These are phyloP conservation scores for Macropodus opercularis DNA, from an alignment of 2,797 vertebrate genomes.

Conservation along the genomic window DNA sequence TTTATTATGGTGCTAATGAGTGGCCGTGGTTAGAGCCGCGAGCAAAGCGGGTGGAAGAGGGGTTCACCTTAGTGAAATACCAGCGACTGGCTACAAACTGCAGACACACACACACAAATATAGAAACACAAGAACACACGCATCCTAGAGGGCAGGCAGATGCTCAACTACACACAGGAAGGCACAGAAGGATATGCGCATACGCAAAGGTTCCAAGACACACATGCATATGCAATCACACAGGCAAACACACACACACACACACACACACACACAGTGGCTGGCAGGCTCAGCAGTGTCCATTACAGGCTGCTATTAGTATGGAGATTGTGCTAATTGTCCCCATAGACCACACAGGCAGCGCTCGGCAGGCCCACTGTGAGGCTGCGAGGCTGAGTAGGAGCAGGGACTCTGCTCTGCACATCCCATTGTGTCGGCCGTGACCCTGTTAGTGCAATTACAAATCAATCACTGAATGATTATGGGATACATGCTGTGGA, in stretches of 20 bases:
- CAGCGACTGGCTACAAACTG: slow-evolving; percentile 31
- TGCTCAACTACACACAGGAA: slow-evolving; percentile 51
- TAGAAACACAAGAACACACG: slow-evolving; percentile 30
- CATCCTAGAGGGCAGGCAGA: slow-evolving; percentile 43
- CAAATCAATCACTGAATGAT: slow-evolving; percentile 74
- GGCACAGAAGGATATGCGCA: slow-evolving; percentile 56
- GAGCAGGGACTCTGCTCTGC: slow-evolving; percentile 90
- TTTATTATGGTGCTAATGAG: slow-evolving; percentile 99
- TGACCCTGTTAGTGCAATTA: slow-evolving; percentile 85
- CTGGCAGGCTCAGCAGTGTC: slow-evolving; percentile 88
- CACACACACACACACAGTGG: slow-evolving; percentile 36
- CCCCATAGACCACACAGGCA: slow-evolving; percentile 97
- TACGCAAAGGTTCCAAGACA: slow-evolving; percentile 65
- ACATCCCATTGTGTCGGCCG: slow-evolving; percentile 92
- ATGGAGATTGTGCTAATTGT: slow-evolving; percentile 99
- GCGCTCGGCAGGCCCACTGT: slow-evolving; percentile 89
- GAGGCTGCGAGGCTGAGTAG: slow-evolving; percentile 89
- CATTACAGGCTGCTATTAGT: slow-evolving; percentile 95
- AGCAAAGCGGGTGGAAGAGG: slow-evolving; percentile 33
- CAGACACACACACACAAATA: slow-evolving; percentile 23
- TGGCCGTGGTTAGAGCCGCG: slow-evolving; percentile 81
- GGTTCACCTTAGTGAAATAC: slow-evolving; percentile 54
- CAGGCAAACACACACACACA: slow-evolving; percentile 18
- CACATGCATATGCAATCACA: slow-evolving; percentile 56
- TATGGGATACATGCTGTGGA: slow-evolving; percentile 62